These are phyloP conservation scores for Chlorops oryzae DNA, from an alignment of 1,140 invertebrate species.

Conservation along the genomic window DNA sequence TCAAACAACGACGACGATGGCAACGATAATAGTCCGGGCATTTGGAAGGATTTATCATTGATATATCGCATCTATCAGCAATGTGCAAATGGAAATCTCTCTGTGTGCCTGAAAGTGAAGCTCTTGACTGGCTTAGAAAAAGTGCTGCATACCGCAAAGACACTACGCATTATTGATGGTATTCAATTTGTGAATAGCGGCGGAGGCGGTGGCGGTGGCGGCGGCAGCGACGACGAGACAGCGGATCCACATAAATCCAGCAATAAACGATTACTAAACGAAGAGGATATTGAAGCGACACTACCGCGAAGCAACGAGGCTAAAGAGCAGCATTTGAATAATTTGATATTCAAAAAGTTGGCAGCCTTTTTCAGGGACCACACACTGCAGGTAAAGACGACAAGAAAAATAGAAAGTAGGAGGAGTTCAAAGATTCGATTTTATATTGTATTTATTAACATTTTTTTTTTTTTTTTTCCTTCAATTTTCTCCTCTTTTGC, in stretches of 20 bases:
- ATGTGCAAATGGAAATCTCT: slow-evolving; percentile 62
- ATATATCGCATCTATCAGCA: slow-evolving; percentile 61
- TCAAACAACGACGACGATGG: neutral
- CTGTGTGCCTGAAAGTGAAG: slow-evolving; percentile 70
- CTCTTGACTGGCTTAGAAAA: slow-evolving; percentile 65
- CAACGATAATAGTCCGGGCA: slow-evolving; percentile 10
- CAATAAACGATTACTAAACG: slow-evolving; percentile 29
- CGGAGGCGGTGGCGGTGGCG: slow-evolving; percentile 49
- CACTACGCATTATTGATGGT: slow-evolving; percentile 63
- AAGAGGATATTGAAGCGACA: slow-evolving; percentile 59
- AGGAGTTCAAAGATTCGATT: neutral
- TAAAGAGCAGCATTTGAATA: slow-evolving; percentile 66
- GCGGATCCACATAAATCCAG: slow-evolving; percentile 25
- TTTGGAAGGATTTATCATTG: slow-evolving; percentile 42
- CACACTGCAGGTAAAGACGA: slow-evolving; percentile 69
- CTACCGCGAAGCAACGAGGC: slow-evolving; percentile 63
- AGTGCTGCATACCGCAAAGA: slow-evolving; percentile 56
- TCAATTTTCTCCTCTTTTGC: neutral
- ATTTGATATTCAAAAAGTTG: slow-evolving; percentile 67
- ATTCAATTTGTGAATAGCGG: slow-evolving; percentile 58
- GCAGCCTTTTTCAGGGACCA: slow-evolving; percentile 67
- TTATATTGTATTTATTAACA: neutral
- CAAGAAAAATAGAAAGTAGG: too few relatives aligned
- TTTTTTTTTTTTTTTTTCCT: neutral
- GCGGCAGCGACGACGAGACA: slow-evolving; percentile 8